Evolutionary conservation across 2,113 vertebrate species (phyloP).

Genomic region (Aphyosemion australe): DNA sequence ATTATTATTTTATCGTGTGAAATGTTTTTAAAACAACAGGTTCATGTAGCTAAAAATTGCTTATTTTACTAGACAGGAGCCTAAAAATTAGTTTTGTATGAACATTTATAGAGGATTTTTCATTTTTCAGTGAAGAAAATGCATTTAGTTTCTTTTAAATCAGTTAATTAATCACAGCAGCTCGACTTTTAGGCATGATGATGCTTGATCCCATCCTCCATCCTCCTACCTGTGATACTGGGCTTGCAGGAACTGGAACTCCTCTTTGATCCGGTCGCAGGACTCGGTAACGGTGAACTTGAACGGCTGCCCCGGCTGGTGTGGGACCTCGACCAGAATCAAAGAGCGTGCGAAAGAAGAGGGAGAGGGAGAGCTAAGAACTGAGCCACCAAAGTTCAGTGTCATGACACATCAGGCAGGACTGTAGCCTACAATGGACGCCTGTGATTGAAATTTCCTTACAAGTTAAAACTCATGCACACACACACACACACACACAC

Average conservation of each 20-base stretch:
- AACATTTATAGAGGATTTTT: no score
- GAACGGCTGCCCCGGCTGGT: slow-evolving; percentile 93
- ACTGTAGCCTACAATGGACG: slow-evolving; percentile 60
- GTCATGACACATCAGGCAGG: slow-evolving; percentile 40
- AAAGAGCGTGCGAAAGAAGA: slow-evolving; percentile 29
- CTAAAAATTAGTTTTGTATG: no score
- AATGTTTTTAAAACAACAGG: background rate
- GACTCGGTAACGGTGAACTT: slow-evolving; percentile 96
- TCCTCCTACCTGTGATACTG: slow-evolving; percentile 91
- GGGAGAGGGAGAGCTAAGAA: slow-evolving; percentile 49
- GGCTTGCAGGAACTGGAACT: slow-evolving; percentile 94
- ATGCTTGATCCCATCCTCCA: background rate
- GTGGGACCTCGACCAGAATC: slow-evolving; percentile 81
- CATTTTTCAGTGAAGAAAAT: no score
- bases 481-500: slow-evolving; percentile 38
- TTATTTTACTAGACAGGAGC: no score
- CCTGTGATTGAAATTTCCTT: slow-evolving; percentile 60
- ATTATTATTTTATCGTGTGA: background rate
- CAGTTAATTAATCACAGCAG: background rate
- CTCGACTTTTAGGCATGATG: background rate
- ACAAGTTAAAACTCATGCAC: slow-evolving; percentile 42
- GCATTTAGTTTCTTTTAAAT: background rate
- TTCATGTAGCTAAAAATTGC: background rate
- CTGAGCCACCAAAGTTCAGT: slow-evolving; percentile 62
- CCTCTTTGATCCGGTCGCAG: slow-evolving; percentile 94